phyloP scores from a whole-genome alignment of 2,888 invertebrate genomes.

The Apamea monoglypha region DNA sequence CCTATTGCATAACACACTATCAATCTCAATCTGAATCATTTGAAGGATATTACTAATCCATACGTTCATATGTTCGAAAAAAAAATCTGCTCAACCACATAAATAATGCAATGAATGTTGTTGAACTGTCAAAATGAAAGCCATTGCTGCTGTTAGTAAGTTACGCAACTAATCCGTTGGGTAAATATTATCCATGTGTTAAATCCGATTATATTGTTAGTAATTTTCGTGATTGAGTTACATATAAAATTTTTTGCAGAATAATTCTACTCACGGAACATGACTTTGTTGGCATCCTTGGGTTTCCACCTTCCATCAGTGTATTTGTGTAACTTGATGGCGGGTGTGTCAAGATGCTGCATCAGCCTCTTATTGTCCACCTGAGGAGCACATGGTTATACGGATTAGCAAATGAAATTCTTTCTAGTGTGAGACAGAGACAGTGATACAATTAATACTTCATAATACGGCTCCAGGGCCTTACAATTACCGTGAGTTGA shows the following conservation, averaged over 20 bases:
- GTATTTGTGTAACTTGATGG: conserved; percentile 94
- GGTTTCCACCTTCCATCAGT: conserved; percentile 94
- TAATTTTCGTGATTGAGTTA: not conserved
- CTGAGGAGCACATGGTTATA: conserved; percentile 81
- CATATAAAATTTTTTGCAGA: not conserved
- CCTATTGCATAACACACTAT: not conserved
- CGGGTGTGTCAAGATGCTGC: conserved; percentile 92
- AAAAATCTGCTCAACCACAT: not conserved
- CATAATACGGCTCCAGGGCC: not conserved
- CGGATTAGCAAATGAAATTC: not conserved
- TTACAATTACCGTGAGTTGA: not conserved
- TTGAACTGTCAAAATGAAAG: too few relatives aligned
- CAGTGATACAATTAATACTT: not conserved
- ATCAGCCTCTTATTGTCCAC: conserved; percentile 95
- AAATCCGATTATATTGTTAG: not conserved
- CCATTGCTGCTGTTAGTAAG: too few relatives aligned
- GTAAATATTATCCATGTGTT: not conserved
- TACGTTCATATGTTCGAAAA: not conserved
- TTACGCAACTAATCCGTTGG: not conserved
- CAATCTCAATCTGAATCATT: not conserved
- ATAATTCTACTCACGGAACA: conserved; percentile 81
- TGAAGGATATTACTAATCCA: not conserved
- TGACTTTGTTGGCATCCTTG: conserved; percentile 78
- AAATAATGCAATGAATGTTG: too few relatives aligned
- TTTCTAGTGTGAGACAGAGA: not conserved